Base-by-base conservation (phyloP, 2,888 invertebrate species). In the Agrotis segetum region DNA sequence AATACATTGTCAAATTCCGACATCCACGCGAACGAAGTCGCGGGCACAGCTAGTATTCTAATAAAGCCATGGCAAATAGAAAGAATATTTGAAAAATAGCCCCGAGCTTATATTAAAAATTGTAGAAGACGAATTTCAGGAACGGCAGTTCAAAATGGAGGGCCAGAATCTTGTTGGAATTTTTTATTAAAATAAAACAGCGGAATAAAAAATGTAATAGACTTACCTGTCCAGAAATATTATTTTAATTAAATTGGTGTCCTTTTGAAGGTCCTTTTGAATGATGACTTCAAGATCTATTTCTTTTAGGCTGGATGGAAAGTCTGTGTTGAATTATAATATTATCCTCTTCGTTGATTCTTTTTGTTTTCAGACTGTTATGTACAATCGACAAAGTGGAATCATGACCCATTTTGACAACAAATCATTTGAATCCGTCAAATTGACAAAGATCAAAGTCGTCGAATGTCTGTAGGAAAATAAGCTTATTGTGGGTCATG, bases 101-200 rank as follows among this genome's bases (percentile, higher is more conserved):
- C 44, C 52, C 9, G 47, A 17, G 17, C 50, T 69, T 44, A 34
- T 68, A 73, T 73, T 61, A 73, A 83, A 79, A 76, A 70, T 68
- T 60, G 61, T 65, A 74, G 29, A 59, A 53, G 29, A 49, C 14
- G n/a, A 59, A 65, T 77, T 71, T 34, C 29, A 14, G 50, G 29
- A 44, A 58, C 11, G 70, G 21, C 74, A 64, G 46, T 77, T 69
- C 24, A 53, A 62, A 67, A 79, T 65, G 49, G 60, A 66, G 56
- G 55, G 17, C 67, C 44, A 44, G 55, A 74, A 69, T 59, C 49
- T 55, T 50, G 50, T 29, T 11, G 74, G 71, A 59, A 61, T 80
- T 68, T 79, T 67, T 71, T 60, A 73, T 71, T 71, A 80, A 83
- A 71, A 68, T 59, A 74, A 77, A 74, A 77, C 55, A 55, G 46